Percentiles rank a stretch among this genome's conserved stretches.
phyloP scores from a whole-genome alignment of 2,113 vertebrate genomes.

The Mirza zaza region DNA sequence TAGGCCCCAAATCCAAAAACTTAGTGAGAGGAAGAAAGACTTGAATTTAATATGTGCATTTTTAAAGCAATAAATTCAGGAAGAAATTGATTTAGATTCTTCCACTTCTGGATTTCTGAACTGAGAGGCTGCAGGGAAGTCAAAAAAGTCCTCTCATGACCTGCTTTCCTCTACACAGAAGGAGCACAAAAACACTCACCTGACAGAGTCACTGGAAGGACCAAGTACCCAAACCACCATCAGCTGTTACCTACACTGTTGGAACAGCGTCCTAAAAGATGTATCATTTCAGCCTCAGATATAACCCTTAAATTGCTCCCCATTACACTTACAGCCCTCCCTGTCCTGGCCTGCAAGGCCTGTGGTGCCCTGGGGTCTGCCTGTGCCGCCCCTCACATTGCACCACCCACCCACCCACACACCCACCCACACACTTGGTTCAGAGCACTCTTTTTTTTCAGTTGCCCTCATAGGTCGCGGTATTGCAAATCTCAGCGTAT shows the following conservation, averaged over 20 bases:
- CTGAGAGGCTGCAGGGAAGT: background rate
- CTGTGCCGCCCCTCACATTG: background rate
- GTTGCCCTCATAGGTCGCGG: fast-evolving
- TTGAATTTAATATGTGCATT: background rate
- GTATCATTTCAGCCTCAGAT: background rate
- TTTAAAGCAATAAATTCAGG: background rate
- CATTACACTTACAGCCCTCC: background rate
- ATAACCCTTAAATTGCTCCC: background rate
- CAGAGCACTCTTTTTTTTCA: background rate
- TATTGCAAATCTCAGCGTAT: background rate
- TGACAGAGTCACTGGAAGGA: background rate
- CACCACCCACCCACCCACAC: background rate
- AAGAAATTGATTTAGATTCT: background rate
- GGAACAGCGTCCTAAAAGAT: background rate
- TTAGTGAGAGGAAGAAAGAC: background rate
- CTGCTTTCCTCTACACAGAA: background rate
- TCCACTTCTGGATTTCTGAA: background rate
- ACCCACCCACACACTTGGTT: fast-evolving
- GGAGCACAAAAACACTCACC: background rate
- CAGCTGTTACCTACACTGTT: background rate
- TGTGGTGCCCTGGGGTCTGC: background rate
- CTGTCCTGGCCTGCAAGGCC: no score
- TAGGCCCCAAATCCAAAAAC: background rate
- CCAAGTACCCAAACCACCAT: background rate
- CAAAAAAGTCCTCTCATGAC: background rate